Percentiles rank a stretch among this genome's conserved stretches.
Conservation (phyloP, 2,113 vertebrate genomes). For the Microcebus tavaratra region DNA sequence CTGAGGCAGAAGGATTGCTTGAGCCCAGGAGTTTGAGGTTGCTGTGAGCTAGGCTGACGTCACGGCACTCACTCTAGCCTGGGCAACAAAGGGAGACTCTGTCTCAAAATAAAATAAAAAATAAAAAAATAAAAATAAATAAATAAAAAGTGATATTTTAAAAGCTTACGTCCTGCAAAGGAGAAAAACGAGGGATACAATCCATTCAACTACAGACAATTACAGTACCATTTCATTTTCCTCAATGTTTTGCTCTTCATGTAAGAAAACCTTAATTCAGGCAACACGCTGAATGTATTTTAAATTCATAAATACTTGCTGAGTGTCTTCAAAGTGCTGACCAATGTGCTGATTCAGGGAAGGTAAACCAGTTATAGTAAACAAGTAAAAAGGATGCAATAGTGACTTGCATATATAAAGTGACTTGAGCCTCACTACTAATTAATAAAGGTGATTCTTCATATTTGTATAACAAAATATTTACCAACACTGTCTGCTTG, state of each 20-base stretch:
- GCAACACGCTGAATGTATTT: constrained; percentile 58
- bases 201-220: constrained; percentile 70
- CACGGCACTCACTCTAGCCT: no score
- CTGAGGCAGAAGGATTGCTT: no score
- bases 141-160: constrained; percentile 70
- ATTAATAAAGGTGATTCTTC: background rate
- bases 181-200: constrained; percentile 73
- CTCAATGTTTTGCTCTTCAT: constrained; percentile 65
- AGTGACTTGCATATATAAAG: background rate
- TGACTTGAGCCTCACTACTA: background rate
- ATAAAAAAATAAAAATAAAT: no score
- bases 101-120: no score
- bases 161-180: constrained; percentile 71
- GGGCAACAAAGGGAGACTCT: no score
- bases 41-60: no score
- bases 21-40: no score
- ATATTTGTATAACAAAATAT: background rate
- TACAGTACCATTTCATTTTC: constrained; percentile 76
- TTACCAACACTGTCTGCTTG: background rate
- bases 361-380: background rate
- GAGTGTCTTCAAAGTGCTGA: background rate
- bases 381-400: background rate
- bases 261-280: constrained; percentile 70
- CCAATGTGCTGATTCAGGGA: background rate
- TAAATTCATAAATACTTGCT: constrained; percentile 47